Conservation (phyloP, 2,888 invertebrate genomes). For the Hyposoter dolosus region DNA sequence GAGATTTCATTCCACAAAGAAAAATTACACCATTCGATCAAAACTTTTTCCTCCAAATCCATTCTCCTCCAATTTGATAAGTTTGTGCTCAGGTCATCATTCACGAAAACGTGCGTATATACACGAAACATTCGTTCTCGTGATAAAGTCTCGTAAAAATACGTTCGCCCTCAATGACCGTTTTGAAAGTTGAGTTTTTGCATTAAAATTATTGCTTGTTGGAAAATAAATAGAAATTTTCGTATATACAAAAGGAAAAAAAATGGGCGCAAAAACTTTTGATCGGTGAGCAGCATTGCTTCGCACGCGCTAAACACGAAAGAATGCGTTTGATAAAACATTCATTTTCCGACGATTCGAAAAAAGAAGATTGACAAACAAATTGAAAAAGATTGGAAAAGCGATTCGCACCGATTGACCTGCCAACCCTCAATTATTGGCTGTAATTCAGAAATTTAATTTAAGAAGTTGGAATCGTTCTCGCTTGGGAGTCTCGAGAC, state of each 20-base stretch:
- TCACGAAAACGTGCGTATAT: background rate
- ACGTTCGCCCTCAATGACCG: too few relatives aligned
- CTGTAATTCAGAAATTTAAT: conserved; percentile 77
- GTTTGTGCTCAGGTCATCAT: background rate
- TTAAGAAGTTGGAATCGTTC: conserved; percentile 73
- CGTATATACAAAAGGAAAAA: too few relatives aligned
- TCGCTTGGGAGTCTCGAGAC: background rate
- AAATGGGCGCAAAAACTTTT: too few relatives aligned
- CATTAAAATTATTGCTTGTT: too few relatives aligned
- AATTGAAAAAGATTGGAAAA: conserved; percentile 6
- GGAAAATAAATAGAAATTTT: too few relatives aligned
- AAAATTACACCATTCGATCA: background rate
- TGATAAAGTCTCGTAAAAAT: too few relatives aligned
- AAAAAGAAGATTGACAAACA: background rate
- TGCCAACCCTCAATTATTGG: conserved; percentile 68
- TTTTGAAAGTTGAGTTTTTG: too few relatives aligned
- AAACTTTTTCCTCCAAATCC: background rate
- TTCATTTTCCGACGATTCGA: background rate
- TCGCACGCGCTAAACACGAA: too few relatives aligned
- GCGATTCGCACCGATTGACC: conserved; percentile 23
- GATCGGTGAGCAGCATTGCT: too few relatives aligned
- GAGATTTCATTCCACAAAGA: background rate
- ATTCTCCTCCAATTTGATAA: background rate
- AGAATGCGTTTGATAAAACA: background rate
- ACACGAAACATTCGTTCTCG: background rate